A percentile compares a stretch with the other conserved stretches of the same genome.
phyloP scores from a whole-genome alignment of 2,113 vertebrate genomes.

The Scolopax mira region DNA sequence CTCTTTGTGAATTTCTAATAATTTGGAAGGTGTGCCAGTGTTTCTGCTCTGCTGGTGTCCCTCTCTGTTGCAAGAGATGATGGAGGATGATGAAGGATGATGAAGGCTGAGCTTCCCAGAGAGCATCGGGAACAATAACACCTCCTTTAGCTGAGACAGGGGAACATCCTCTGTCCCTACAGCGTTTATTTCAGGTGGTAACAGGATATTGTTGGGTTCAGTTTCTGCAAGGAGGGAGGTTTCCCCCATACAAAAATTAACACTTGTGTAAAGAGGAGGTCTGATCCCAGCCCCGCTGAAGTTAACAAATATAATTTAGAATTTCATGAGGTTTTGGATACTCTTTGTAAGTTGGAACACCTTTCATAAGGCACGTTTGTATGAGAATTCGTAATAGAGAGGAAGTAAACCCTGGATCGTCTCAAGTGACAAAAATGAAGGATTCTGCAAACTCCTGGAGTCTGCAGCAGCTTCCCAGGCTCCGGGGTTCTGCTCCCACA shows the following conservation, averaged over 20 bases:
- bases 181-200: not conserved
- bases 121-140: not conserved
- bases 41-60: not conserved
- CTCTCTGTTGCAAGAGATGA: not conserved
- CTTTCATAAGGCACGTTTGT: accelerated
- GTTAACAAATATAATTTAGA: not conserved
- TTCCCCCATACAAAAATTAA: not conserved
- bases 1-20: not conserved
- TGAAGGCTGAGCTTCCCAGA: not conserved
- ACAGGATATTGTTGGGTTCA: not conserved
- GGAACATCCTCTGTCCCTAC: not conserved
- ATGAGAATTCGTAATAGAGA: not conserved
- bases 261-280: accelerated
- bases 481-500: not conserved
- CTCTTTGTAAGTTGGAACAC: not conserved
- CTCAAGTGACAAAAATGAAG: not conserved
- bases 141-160: not conserved
- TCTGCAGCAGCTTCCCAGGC: not conserved
- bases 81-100: not conserved
- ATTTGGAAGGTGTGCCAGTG: not conserved
- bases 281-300: not conserved
- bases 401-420: not conserved
- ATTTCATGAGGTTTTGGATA: not conserved
- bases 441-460: not conserved
- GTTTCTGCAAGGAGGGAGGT: not conserved